Evolutionary conservation across 2,113 vertebrate species (phyloP).

Genomic region (Salvator merianae): DNA sequence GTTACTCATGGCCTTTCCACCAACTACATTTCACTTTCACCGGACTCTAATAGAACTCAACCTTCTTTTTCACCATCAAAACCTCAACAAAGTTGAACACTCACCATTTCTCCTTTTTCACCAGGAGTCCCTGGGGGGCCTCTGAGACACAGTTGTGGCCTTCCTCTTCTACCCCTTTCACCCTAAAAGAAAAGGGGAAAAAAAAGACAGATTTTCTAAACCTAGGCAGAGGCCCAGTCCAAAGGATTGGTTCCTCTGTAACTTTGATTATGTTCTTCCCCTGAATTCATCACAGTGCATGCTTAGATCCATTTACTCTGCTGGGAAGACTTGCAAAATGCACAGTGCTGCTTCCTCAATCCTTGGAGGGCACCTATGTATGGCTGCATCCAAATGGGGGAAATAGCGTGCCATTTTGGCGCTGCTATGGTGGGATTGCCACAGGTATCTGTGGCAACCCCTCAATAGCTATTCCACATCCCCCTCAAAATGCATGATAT

Average conservation of each 20-base stretch:
- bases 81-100: conserved; percentile 13
- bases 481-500: too few species aligned
- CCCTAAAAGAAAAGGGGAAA: conserved; percentile 68
- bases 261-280: background rate
- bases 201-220: background rate
- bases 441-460: too few species aligned
- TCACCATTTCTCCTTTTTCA: conserved; percentile 76
- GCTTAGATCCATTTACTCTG: too few species aligned
- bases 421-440: too few species aligned
- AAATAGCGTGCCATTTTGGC: too few species aligned
- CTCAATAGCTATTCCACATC: too few species aligned
- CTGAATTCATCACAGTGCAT: too few species aligned
- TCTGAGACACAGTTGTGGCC: conserved; percentile 72
- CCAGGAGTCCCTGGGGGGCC: conserved; percentile 76
- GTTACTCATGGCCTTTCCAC: background rate
- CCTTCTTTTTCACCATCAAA: background rate
- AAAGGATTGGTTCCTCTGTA: background rate
- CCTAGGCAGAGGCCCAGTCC: too few species aligned
- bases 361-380: too few species aligned
- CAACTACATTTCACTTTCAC: background rate
- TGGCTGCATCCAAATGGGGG: too few species aligned
- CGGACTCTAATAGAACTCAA: background rate
- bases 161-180: conserved; percentile 79
- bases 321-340: background rate
- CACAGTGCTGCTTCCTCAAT: background rate